Conservation (phyloP, 2,113 vertebrate genomes). For the Dasypus novemcinctus region DNA sequence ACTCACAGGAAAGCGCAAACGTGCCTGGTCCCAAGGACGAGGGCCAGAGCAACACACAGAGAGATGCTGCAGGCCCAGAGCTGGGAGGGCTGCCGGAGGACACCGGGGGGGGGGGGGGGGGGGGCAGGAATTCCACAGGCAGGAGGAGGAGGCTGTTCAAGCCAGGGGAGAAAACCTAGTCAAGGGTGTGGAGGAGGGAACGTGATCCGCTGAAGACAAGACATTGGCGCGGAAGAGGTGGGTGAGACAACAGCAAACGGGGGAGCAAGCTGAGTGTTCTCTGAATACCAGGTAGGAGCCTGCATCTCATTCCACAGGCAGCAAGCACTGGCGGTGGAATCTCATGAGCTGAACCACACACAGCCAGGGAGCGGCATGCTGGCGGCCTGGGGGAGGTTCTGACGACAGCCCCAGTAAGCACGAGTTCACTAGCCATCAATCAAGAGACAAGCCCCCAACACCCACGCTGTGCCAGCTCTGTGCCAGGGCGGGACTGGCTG, state of each 20-base stretch:
- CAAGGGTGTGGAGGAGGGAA: background rate
- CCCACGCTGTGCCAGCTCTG: fast-evolving
- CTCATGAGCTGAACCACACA: background rate
- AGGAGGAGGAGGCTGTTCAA: fast-evolving
- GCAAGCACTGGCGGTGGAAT: background rate
- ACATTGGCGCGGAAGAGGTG: no score
- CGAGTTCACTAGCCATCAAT: no score
- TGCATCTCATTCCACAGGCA: background rate
- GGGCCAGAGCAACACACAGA: background rate
- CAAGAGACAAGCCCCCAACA: no score
- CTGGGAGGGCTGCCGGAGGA: fast-evolving
- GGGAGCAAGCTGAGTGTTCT: background rate
- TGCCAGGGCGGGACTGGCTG: fast-evolving
- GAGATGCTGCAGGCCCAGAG: background rate
- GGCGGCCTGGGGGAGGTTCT: no score
- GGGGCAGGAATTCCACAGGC: fast-evolving
- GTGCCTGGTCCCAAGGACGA: background rate
- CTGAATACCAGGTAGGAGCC: background rate
- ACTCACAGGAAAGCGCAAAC: background rate
- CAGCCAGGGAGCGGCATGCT: no score
- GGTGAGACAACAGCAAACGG: no score
- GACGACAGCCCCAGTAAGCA: background rate
- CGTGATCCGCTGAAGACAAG: no score
- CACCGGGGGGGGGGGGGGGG: background rate
- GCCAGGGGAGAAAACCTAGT: no score